Conservation (phyloP, 1,140 invertebrate species). For the Acyrthosiphon pisum region DNA sequence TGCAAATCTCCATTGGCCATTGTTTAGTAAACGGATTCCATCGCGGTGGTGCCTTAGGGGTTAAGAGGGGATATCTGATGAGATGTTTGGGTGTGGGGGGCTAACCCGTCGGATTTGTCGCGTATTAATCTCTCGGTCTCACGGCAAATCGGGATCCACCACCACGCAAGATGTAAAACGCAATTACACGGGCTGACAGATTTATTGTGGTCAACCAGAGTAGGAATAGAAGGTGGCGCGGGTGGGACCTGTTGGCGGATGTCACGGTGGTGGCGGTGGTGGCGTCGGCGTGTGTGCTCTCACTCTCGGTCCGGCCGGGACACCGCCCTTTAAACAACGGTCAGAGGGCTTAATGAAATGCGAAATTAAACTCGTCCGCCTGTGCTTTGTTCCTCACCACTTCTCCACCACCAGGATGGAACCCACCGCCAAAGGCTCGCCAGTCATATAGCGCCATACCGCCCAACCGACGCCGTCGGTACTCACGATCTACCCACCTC, state of each 20-base stretch:
- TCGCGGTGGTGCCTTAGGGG: conserved; percentile 5
- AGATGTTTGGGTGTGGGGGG: not conserved
- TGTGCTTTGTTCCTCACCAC: not conserved
- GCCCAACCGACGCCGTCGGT: not conserved
- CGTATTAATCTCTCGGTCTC: conserved; percentile 56
- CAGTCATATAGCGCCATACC: not conserved
- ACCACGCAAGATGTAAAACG: conserved; percentile 51
- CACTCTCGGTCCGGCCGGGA: not conserved
- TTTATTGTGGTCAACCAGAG: conserved; percentile 54
- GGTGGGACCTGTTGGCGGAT: conserved; percentile 53
- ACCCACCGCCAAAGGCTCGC: not conserved
- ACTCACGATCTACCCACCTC: not conserved
- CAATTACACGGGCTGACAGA: conserved; percentile 55
- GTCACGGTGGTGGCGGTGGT: conserved; percentile 11
- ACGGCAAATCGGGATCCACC: conserved; percentile 44
- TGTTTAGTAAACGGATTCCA: conserved; percentile 54
- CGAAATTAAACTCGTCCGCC: conserved; percentile 54
- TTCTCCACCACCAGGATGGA: not conserved
- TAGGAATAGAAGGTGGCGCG: not conserved
- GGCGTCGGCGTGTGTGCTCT: conserved; percentile 38
- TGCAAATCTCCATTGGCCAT: conserved; percentile 44
- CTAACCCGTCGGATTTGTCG: conserved; percentile 54
- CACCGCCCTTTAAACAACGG: conserved; percentile 43
- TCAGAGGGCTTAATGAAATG: conserved; percentile 56
- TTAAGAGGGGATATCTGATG: conserved; percentile 15